These are phyloP conservation scores for Tadarida brasiliensis DNA, from an alignment of 2,797 vertebrate species.

Conservation along the genomic window DNA sequence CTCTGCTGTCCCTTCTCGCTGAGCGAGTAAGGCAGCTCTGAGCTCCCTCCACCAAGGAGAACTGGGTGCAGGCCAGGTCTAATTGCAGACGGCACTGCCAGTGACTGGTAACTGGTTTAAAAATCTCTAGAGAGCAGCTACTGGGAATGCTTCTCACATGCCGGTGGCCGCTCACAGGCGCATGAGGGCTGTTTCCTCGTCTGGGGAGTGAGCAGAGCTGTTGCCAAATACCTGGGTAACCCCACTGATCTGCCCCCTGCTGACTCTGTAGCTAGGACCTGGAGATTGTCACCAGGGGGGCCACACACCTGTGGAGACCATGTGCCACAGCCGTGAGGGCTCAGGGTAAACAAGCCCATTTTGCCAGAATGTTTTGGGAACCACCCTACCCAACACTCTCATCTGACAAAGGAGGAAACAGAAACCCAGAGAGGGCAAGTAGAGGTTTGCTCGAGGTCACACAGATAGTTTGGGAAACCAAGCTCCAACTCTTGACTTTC, in stretches of 20 bases:
- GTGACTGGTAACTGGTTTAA: constrained; percentile 1
- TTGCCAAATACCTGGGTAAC: not conserved
- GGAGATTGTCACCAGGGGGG: rapidly evolving
- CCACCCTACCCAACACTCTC: not conserved
- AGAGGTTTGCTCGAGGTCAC: not conserved
- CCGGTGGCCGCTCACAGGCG: not conserved
- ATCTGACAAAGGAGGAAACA: not conserved
- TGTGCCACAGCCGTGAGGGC: not conserved
- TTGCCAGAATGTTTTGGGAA: too few relatives aligned
- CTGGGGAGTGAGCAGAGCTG: not conserved
- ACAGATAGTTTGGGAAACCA: not conserved
- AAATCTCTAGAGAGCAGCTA: constrained; percentile 33
- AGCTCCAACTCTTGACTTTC: not conserved
- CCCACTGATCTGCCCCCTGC: not conserved
- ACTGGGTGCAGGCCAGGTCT: not conserved
- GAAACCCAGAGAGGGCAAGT: not conserved
- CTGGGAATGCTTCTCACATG: constrained; percentile 33
- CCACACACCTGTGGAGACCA: not conserved
- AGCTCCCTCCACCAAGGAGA: not conserved
- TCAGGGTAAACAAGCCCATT: not conserved
- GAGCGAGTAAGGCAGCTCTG: not conserved
- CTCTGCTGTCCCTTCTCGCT: not conserved
- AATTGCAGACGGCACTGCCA: constrained; percentile 27
- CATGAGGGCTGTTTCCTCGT: not conserved
- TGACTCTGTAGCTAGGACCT: not conserved